Percentiles rank a stretch among this genome's conserved stretches.
phyloP scores from a whole-genome alignment of 92 coral and sea anemone species.

The Heliopora coerulea region DNA sequence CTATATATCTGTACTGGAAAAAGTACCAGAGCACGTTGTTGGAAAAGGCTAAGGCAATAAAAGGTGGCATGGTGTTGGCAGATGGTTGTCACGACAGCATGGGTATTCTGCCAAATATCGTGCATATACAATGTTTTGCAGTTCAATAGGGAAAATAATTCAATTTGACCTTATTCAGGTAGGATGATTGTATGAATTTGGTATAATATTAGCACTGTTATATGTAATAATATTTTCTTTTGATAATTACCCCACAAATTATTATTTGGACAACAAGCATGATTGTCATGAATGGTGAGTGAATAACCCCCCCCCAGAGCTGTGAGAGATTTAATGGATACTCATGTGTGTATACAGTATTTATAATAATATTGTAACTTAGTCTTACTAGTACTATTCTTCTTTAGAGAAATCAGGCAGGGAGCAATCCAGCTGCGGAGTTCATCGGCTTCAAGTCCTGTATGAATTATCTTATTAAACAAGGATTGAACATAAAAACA shows the following conservation, averaged over 20 bases:
- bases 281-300: background rate
- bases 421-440: constrained; percentile 46
- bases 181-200: background rate
- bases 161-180: constrained; percentile 34
- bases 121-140: constrained; percentile 24
- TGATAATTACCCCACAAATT: too few species aligned
- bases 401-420: constrained; percentile 33
- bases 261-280: too few species aligned
- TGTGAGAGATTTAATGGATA: background rate
- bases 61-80: constrained; percentile 17
- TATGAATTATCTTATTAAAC: constrained; percentile 33
- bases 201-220: too few species aligned
- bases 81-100: constrained; percentile 46
- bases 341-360: background rate
- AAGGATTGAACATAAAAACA: constrained; percentile 22
- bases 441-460: constrained; percentile 28
- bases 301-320: background rate
- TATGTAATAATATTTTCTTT: too few species aligned
- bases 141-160: constrained; percentile 3
- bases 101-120: constrained; percentile 35
- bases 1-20: constrained; percentile 34
- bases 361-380: too few species aligned
- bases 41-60: constrained; percentile 1
- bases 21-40: constrained; percentile 15
- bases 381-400: too few species aligned